Conservation (phyloP, 2,888 invertebrate genomes). For the Eremobia ochroleuca region DNA sequence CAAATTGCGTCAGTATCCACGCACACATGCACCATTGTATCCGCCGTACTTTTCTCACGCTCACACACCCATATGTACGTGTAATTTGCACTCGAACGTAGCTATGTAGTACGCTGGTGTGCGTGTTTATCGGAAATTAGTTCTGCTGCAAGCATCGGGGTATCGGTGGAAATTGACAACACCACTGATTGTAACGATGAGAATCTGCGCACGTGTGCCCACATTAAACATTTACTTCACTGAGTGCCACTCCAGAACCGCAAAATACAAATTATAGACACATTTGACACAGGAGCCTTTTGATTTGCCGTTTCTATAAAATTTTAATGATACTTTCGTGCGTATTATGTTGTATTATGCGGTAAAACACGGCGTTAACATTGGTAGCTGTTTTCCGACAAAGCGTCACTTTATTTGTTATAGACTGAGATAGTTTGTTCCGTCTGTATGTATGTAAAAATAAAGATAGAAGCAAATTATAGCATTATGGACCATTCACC, state of each 20-base stretch:
- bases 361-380: slow-evolving; percentile 38
- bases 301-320: slow-evolving; percentile 74
- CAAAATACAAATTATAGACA: slow-evolving; percentile 82
- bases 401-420: slow-evolving; percentile 42
- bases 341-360: slow-evolving; percentile 62
- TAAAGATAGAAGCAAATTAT: slow-evolving; percentile 82
- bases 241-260: slow-evolving; percentile 76
- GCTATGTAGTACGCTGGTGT: slow-evolving; percentile 77
- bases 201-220: slow-evolving; percentile 84
- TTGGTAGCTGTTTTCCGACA: slow-evolving; percentile 28
- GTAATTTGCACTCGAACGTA: slow-evolving; percentile 85
- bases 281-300: slow-evolving; percentile 72
- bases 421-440: slow-evolving; percentile 53
- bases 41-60: slow-evolving; percentile 90
- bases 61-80: slow-evolving; percentile 82
- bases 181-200: slow-evolving; percentile 83
- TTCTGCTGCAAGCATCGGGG: slow-evolving; percentile 84
- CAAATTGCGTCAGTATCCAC: slow-evolving; percentile 78
- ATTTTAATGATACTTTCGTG: slow-evolving; percentile 74
- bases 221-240: slow-evolving; percentile 84
- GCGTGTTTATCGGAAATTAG: slow-evolving; percentile 89
- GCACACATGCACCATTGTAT: slow-evolving; percentile 83
- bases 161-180: slow-evolving; percentile 87
- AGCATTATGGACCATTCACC: slow-evolving; percentile 84
- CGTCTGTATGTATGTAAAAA: slow-evolving; percentile 72